phyloP scores from a whole-genome alignment of 2,888 invertebrate species.

The Harpalus rufipes region DNA sequence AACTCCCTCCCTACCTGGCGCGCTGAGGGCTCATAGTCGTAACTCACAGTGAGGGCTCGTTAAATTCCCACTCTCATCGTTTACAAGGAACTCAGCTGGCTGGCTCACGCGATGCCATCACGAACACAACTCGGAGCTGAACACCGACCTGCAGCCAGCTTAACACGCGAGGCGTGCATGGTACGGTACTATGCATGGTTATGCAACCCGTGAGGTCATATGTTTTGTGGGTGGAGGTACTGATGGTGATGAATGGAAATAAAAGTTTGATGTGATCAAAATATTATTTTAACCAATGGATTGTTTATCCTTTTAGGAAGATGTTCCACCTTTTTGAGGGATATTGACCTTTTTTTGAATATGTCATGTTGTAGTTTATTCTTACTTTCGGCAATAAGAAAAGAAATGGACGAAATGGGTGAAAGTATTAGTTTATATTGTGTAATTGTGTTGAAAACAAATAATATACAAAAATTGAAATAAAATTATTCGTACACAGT shows the following conservation, averaged over 20 bases:
- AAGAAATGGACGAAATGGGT: too few species aligned
- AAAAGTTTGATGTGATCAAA: background rate
- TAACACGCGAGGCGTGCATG: constrained; percentile 9
- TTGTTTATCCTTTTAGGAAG: too few species aligned
- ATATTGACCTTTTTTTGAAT: too few species aligned
- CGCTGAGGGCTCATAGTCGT: background rate
- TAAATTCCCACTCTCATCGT: constrained; percentile 53
- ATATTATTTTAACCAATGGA: too few species aligned
- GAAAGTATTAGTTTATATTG: too few species aligned
- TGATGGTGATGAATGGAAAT: too few species aligned
- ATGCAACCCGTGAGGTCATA: background rate
- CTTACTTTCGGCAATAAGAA: too few species aligned
- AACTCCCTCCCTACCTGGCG: background rate
- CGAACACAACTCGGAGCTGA: background rate
- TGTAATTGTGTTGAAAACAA: too few species aligned
- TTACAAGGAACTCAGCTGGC: constrained; percentile 39
- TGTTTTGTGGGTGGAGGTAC: background rate
- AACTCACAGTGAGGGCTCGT: constrained; percentile 46
- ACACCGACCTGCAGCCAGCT: background rate
- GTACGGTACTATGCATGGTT: background rate
- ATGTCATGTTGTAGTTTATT: too few species aligned
- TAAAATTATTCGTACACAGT: too few species aligned
- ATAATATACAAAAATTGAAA: too few species aligned
- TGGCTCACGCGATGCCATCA: constrained; percentile 32
- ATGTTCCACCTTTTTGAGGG: too few species aligned